Evolutionary conservation across 2,888 invertebrate species (phyloP).

Genomic region (Marasmarcha lunaedactyla): DNA sequence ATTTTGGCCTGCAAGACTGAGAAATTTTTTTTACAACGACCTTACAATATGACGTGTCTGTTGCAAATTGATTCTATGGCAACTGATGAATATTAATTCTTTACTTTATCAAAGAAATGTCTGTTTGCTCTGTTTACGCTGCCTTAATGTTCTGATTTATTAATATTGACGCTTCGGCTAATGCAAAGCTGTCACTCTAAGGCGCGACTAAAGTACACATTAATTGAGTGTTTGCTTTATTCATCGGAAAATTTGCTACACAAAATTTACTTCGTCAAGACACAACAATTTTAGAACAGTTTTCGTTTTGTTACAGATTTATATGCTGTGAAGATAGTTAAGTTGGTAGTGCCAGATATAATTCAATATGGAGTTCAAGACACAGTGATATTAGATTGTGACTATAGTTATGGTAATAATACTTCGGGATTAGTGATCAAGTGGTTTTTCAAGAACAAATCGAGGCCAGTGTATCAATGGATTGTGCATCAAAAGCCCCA

Average conservation of each 20-base stretch:
- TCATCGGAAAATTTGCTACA: no score
- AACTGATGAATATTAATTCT: conserved; percentile 31
- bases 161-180: conserved; percentile 33
- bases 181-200: conserved; percentile 31
- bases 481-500: conserved; percentile 76
- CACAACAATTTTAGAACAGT: no score
- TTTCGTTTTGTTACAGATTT: conserved; percentile 60
- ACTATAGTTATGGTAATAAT: conserved; percentile 73
- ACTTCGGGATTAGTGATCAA: conserved; percentile 79
- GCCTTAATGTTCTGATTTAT: conserved; percentile 17
- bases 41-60: conserved; percentile 17
- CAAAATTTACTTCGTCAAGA: no score
- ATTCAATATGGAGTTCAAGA: conserved; percentile 73
- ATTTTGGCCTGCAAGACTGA: conserved; percentile 37
- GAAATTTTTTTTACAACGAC: conserved; percentile 28
- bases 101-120: conserved; percentile 20
- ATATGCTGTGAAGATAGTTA: conserved; percentile 71
- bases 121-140: not conserved
- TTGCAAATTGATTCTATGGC: conserved; percentile 17
- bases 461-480: conserved; percentile 82
- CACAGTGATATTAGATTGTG: conserved; percentile 79
- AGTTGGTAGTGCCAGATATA: conserved; percentile 72
- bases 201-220: conserved; percentile 12
- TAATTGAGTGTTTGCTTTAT: conserved; percentile 6
- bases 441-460: conserved; percentile 79